Evolutionary conservation across 2,888 invertebrate species (phyloP), one percentile per base, ranked within the genome.

Genomic region (Caenorhabditis sp.): DNA sequence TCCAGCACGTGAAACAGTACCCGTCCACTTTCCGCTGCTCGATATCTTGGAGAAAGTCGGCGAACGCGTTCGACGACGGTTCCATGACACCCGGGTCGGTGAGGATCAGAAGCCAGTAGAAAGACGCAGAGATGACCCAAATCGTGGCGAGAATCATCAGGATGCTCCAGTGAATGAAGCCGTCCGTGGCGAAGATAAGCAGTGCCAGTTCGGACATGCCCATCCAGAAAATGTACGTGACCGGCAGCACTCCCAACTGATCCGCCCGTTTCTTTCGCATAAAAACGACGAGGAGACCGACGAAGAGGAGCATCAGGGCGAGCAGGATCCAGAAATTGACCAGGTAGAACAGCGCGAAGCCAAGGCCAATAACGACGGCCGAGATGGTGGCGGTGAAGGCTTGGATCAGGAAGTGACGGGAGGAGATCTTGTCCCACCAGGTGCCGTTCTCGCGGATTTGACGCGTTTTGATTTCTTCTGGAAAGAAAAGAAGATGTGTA

Each of bases 1-100:
- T 72, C 78, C 79, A 83, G 55, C 83, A 83, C 22, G 83, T 79
- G 44, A 80, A 83, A 51, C 83, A 83, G 37, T 50, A 83, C 22
- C 32, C 13, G 1, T 50, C 60, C n/a, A 53, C 22, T 9, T 37
- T 6, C 1, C 35, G 15, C 6, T 22, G 26, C 40, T 82, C 82
- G 26, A 82, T n/a, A 15, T 62, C 50, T 32, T 51, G 9, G 1
- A 78, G 37, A 26, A 68, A 68, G 3, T 77, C 53, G 18, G 44
- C 13, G 37, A 47, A 58, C 0, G 82, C 71, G 18, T 60, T 15
- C 4, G 40, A 18, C 8, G 77, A 58, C 2, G 53, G 51, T 3
- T 35, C 62, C 15, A 71, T 22, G 6, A 62, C 70, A 26, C 82
- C 82, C 1, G 71, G 70, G 53, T 82, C 40, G 9, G 67, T 56